Conservation (phyloP, 1,140 invertebrate species). For the Orius insidiosus region DNA sequence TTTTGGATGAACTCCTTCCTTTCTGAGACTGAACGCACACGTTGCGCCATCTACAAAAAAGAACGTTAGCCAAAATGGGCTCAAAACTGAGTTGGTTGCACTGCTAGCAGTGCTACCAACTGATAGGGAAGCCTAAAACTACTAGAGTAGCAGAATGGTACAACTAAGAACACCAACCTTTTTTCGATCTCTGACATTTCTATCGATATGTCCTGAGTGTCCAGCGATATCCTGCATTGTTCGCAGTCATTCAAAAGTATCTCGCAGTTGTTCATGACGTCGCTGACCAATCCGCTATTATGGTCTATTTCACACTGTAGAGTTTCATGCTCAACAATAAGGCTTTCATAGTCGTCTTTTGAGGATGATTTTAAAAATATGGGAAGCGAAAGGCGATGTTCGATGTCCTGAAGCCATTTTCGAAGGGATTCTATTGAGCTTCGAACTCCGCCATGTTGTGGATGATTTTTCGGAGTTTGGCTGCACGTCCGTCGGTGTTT, state of each 20-base stretch:
- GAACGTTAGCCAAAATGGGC: too few species aligned
- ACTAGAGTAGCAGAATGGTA: too few species aligned
- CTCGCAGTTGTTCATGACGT: slow-evolving; percentile 68
- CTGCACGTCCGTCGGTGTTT: slow-evolving; percentile 25
- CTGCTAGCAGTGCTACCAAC: too few species aligned
- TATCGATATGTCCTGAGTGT: slow-evolving; percentile 46
- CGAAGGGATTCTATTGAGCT: slow-evolving; percentile 53
- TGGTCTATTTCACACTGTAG: slow-evolving; percentile 66
- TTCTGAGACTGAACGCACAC: slow-evolving; percentile 60
- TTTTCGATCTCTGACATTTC: slow-evolving; percentile 58
- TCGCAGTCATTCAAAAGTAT: slow-evolving; percentile 57
- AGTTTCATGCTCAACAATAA: slow-evolving; percentile 52
- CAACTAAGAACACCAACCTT: too few species aligned
- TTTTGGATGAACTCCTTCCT: slow-evolving; percentile 45
- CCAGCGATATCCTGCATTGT: slow-evolving; percentile 49
- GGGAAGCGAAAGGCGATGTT: slow-evolving; percentile 49
- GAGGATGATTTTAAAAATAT: slow-evolving; percentile 47
- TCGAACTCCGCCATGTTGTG: slow-evolving; percentile 52
- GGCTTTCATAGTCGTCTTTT: slow-evolving; percentile 48
- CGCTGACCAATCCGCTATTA: slow-evolving; percentile 59
- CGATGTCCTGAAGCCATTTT: slow-evolving; percentile 56
- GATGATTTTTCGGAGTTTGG: slow-evolving; percentile 53
- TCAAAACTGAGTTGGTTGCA: too few species aligned
- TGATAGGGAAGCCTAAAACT: too few species aligned
- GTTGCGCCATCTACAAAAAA: slow-evolving; percentile 44